Percentiles rank a stretch among this genome's conserved stretches.
Conservation (phyloP, 2,113 vertebrate genomes). For the Cyanistes caeruleus region DNA sequence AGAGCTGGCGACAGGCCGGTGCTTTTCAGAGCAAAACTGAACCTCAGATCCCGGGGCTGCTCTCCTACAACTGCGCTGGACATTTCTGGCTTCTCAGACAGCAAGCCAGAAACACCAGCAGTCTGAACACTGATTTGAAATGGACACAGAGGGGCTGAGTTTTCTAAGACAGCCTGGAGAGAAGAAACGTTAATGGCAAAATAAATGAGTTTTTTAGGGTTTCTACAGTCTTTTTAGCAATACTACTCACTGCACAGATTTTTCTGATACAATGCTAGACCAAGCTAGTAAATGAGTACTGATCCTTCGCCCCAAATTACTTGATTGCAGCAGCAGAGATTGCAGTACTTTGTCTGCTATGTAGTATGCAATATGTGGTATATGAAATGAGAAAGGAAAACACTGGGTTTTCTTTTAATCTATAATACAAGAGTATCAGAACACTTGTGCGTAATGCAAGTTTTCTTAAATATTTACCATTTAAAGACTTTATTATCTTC, state of each 20-base stretch:
- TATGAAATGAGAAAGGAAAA: background rate
- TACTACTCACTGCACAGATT: no score
- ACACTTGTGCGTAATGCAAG: background rate
- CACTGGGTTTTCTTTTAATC: background rate
- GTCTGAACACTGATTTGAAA: conserved; percentile 57
- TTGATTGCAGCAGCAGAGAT: background rate
- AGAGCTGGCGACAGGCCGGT: background rate
- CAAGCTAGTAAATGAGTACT: background rate
- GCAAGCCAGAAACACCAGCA: conserved; percentile 61
- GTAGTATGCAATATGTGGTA: background rate
- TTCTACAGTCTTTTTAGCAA: background rate
- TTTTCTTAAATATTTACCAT: background rate
- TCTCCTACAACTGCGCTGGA: background rate
- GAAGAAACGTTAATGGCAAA: background rate
- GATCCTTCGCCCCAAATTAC: background rate
- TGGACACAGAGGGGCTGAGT: conserved; percentile 21
- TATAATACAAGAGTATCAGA: background rate
- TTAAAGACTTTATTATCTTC: background rate
- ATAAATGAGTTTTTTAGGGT: background rate
- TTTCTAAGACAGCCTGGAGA: conserved; percentile 55
- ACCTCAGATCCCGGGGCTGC: background rate
- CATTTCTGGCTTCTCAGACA: conserved; percentile 37
- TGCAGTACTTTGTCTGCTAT: background rate
- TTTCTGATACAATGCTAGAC: background rate
- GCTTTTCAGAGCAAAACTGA: background rate